Percentiles rank a stretch among this genome's conserved stretches.
Conservation (phyloP, 1,140 invertebrate genomes). For the Callitettix versicolor region DNA sequence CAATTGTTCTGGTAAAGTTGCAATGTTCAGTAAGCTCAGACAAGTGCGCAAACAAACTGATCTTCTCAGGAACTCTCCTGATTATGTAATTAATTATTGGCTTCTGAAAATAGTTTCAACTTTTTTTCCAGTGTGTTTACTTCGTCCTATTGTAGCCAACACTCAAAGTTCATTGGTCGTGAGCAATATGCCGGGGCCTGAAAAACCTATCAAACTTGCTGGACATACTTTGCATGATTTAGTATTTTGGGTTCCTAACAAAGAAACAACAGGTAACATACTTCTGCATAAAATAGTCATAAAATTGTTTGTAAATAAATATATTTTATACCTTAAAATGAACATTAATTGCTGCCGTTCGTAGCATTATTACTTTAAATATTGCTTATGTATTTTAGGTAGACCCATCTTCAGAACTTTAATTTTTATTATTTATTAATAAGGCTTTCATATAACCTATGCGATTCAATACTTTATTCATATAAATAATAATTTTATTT, state of each 20-base stretch:
- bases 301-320: not conserved
- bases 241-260: constrained; percentile 36
- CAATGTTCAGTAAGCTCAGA: constrained; percentile 15
- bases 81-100: constrained; percentile 35
- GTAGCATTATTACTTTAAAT: too few relatives aligned
- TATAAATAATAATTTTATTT: too few relatives aligned
- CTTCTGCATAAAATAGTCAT: not conserved
- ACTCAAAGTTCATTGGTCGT: constrained; percentile 34
- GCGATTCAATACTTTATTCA: too few relatives aligned
- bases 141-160: constrained; percentile 30
- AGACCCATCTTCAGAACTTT: too few relatives aligned
- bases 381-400: too few relatives aligned
- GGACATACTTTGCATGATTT: constrained; percentile 31
- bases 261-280: constrained; percentile 34
- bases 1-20: not conserved
- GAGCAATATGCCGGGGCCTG: constrained; percentile 36
- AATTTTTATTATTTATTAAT: too few relatives aligned
- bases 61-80: constrained; percentile 21
- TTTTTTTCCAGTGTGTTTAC: constrained; percentile 31
- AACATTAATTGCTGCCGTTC: too few relatives aligned
- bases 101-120: constrained; percentile 32
- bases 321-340: not conserved
- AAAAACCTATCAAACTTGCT: constrained; percentile 29
- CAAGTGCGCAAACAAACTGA: constrained; percentile 25
- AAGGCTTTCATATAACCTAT: too few relatives aligned